These are phyloP conservation scores for Daboia siamensis DNA, from an alignment of 2,113 vertebrate species.

Conservation along the genomic window DNA sequence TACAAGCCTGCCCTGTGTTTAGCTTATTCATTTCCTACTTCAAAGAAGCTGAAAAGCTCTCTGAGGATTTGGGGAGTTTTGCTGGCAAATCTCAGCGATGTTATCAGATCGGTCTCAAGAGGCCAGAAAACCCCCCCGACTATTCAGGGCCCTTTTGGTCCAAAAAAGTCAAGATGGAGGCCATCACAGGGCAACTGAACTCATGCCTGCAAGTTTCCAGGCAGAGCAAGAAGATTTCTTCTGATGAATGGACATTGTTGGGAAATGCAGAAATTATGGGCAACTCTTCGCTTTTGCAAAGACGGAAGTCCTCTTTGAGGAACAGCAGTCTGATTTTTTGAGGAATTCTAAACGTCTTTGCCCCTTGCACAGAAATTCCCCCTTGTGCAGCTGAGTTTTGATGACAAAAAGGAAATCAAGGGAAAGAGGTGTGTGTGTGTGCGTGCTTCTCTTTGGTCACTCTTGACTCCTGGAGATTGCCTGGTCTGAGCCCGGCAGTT, in stretches of 20 bases:
- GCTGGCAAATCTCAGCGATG: not conserved
- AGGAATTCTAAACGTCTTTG: not conserved
- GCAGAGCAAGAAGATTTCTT: no score
- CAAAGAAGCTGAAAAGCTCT: not conserved
- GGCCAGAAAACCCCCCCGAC: not conserved
- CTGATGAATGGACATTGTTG: not conserved
- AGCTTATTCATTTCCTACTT: not conserved
- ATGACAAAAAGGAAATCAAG: not conserved
- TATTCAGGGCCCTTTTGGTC: not conserved
- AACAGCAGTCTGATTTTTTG: not conserved
- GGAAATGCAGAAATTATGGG: conserved; percentile 9
- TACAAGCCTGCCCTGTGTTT: not conserved
- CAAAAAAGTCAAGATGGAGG: not conserved
- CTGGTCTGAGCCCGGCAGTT: no score
- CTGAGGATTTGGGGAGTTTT: not conserved
- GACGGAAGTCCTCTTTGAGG: not conserved
- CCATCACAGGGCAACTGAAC: not conserved
- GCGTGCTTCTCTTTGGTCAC: no score
- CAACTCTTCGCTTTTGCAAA: not conserved
- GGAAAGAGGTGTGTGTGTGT: no score
- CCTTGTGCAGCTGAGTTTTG: not conserved
- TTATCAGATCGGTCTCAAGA: not conserved
- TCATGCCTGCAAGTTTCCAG: no score
- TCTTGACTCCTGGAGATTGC: no score
- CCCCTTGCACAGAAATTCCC: not conserved